Evolutionary conservation across 2,888 invertebrate species (phyloP), one percentile per base, ranked within the genome.

Genomic region (Pyrochroa serraticornis): DNA sequence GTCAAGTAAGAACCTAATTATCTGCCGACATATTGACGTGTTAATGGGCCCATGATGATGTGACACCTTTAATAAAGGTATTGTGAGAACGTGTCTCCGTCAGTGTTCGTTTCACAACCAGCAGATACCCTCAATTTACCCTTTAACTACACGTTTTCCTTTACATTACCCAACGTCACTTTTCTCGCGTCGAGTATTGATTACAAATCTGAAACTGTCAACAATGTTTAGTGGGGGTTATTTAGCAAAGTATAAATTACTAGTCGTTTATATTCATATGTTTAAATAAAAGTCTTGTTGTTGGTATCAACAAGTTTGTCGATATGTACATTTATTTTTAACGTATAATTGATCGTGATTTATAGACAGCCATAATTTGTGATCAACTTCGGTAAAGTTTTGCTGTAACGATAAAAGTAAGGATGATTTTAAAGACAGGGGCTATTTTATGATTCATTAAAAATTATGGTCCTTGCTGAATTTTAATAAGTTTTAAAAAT

Each of bases 401-500:
- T 5, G 22, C 3, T 22, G 22, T 22, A 22, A 22, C 5, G 22
- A 22, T 22, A 22, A 22, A 22, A 5, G 22, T 5, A 22, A 22
- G 22, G 22, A 22, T 22, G 2, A 22, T 45, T 39, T 45, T 36
- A 33, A 35, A 6, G 14, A 35, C 12, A n/a, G 8, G 8, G 36
- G 3, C 35, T 14, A 45, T 45, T 45, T 36, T 13, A 33, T 30
- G 45, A 22, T 35, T 45, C 45, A 45, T 45, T 45, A 45, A n/a
- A 12, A 10, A 45, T 36, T 35, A 35, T 35, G 22, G 35, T 22
- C 14, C 45, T 36, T 35, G 35, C 14, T 45, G 45, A 45, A 45
- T 45, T 45, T 45, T 45, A 45, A 45, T 45, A 45, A 45, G 45
- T 47, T 47, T 38, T 37, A 30, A 47, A 38, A 47, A 46, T 46